Percentiles rank a stretch among this genome's conserved stretches.
Evolutionary conservation across 2,113 vertebrate species (phyloP).

Genomic region (Eonycteris spelaea): DNA sequence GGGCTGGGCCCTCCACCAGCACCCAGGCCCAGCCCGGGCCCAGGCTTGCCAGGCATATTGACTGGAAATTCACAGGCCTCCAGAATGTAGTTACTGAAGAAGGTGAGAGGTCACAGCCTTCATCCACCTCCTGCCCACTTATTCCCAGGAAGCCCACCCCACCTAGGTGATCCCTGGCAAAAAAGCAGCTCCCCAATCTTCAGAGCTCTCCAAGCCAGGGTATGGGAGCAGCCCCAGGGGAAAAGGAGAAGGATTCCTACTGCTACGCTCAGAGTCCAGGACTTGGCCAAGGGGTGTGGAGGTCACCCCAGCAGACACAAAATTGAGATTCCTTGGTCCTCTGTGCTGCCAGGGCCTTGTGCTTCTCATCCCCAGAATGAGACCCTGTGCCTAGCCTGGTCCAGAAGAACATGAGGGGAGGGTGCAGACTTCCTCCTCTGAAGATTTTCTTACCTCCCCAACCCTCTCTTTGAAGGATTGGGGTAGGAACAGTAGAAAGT

Average conservation of each 20-base stretch:
- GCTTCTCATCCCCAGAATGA: not conserved
- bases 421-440: constrained; percentile 19
- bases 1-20: not conserved
- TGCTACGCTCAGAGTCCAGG: not conserved
- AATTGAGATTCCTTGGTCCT: not conserved
- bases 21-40: not conserved
- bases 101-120: not conserved
- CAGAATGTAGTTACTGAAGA: not conserved
- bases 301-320: not conserved
- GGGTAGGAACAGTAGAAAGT: constrained; percentile 67
- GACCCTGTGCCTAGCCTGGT: not conserved
- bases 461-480: constrained; percentile 55
- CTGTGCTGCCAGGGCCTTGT: not conserved
- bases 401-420: not conserved
- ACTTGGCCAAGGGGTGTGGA: not conserved
- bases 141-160: not conserved
- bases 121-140: not conserved
- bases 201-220: not conserved
- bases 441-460: constrained; percentile 48
- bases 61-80: not conserved
- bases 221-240: not conserved
- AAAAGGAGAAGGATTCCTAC: not conserved
- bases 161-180: not conserved
- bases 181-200: not conserved
- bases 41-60: not conserved